A percentile compares a stretch with the other conserved stretches of the same genome.
Conservation (phyloP, 2,113 vertebrate genomes). For the Periophthalmus modestus region DNA sequence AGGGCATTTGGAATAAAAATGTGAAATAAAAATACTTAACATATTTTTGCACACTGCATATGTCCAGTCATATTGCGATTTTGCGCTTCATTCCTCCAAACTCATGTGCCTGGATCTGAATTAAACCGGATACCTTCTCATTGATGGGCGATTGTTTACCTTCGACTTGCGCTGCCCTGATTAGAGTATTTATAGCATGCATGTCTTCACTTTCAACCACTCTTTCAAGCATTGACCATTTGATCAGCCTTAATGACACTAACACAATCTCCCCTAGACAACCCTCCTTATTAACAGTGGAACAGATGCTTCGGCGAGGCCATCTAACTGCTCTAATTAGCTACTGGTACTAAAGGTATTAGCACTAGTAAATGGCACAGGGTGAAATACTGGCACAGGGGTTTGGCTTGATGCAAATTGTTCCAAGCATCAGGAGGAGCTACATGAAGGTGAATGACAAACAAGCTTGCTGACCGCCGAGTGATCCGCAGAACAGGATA, state of each 20-base stretch:
- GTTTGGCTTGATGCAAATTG: neutral
- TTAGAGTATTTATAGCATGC: constrained; percentile 20
- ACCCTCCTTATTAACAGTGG: constrained; percentile 63
- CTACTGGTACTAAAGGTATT: constrained; percentile 70
- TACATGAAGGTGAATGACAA: constrained; percentile 51
- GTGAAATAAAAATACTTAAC: no score
- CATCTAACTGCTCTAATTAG: constrained; percentile 71
- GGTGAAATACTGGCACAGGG: constrained; percentile 53
- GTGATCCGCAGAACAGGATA: no score
- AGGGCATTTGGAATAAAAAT: no score
- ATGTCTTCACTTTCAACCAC: constrained; percentile 28
- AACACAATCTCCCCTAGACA: constrained; percentile 68
- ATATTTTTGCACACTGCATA: no score
- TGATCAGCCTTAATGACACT: constrained; percentile 74
- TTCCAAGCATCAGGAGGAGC: constrained; percentile 12
- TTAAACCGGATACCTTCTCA: no score
- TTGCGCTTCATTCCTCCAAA: no score
- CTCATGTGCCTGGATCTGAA: no score
- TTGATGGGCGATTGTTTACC: no score
- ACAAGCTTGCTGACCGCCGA: constrained; percentile 52
- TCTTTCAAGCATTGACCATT: constrained; percentile 65
- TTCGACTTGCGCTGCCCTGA: no score
- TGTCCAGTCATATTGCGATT: no score
- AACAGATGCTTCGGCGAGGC: constrained; percentile 74
- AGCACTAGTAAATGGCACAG: constrained; percentile 41